A percentile compares a stretch with the other conserved stretches of the same genome.
Conservation (phyloP, 1,140 invertebrate species). For the Hylyphantes graminicola region DNA sequence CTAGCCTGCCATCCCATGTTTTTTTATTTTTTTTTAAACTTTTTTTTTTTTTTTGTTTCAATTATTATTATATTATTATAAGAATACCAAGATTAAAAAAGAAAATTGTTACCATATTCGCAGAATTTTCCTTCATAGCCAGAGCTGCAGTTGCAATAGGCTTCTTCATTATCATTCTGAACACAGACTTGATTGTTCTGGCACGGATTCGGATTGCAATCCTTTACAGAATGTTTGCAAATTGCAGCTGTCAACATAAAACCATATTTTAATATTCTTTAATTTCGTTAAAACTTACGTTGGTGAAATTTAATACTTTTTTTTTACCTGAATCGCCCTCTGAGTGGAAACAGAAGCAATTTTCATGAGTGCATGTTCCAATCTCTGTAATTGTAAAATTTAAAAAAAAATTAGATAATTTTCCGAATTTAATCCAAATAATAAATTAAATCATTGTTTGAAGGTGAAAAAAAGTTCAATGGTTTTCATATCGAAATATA, state of each 20-base stretch:
- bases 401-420: neutral
- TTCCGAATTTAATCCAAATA: neutral
- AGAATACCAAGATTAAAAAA: neutral
- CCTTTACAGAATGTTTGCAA: slow-evolving; percentile 12
- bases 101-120: slow-evolving; percentile 17
- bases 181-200: neutral
- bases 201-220: slow-evolving; percentile 29
- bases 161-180: neutral
- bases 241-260: neutral
- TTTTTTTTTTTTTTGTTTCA: too few species aligned
- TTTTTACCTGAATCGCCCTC: neutral
- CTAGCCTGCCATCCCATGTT: too few species aligned
- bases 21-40: too few species aligned
- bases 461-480: neutral
- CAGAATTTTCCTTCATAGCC: slow-evolving; percentile 39
- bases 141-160: slow-evolving; percentile 2
- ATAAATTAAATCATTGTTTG: neutral
- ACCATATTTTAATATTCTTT: neutral
- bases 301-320: neutral
- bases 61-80: too few species aligned
- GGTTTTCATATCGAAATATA: neutral
- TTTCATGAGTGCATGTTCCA: neutral
- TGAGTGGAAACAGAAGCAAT: slow-evolving; percentile 14
- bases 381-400: neutral
- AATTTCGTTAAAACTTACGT: too few species aligned